Evolutionary conservation across 1,140 invertebrate species (phyloP).

Genomic region (Caerostris darwini): DNA sequence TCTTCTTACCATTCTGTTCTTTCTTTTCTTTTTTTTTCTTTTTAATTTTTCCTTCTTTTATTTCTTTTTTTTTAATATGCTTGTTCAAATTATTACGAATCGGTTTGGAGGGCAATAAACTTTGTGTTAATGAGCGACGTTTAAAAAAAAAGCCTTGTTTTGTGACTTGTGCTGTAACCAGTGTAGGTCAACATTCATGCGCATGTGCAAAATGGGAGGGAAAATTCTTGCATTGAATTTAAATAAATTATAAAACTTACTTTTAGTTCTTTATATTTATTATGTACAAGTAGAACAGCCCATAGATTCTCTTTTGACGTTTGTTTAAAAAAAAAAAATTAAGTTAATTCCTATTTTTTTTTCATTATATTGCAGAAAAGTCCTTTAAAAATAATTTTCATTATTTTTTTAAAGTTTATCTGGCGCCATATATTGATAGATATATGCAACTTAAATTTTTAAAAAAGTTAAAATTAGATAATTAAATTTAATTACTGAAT

Average conservation of each 20-base stretch:
- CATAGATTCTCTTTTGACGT: too few relatives aligned
- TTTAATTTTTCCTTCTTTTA: background rate
- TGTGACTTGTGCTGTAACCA: background rate
- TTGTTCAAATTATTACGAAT: conserved; percentile 66
- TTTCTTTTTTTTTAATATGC: conserved; percentile 53
- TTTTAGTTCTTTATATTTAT: background rate
- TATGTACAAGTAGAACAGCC: too few relatives aligned
- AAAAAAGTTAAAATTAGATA: too few relatives aligned
- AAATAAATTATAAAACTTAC: background rate
- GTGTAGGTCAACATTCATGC: conserved; percentile 24
- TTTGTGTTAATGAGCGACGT: conserved; percentile 20
- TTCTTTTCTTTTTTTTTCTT: background rate
- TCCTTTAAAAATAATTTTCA: too few relatives aligned
- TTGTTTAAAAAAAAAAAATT: too few relatives aligned
- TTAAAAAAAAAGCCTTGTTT: conserved; percentile 13
- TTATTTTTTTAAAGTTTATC: too few relatives aligned
- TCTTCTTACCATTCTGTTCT: background rate
- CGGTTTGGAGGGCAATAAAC: conserved; percentile 65
- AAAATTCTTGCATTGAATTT: background rate
- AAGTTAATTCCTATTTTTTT: too few relatives aligned
- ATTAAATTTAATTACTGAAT: too few relatives aligned
- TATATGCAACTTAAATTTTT: too few relatives aligned
- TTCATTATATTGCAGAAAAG: too few relatives aligned
- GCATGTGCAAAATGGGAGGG: too few relatives aligned
- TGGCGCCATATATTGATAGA: too few relatives aligned